Evolutionary conservation across 2,113 vertebrate species (phyloP).

Genomic region (Mirounga angustirostris): DNA sequence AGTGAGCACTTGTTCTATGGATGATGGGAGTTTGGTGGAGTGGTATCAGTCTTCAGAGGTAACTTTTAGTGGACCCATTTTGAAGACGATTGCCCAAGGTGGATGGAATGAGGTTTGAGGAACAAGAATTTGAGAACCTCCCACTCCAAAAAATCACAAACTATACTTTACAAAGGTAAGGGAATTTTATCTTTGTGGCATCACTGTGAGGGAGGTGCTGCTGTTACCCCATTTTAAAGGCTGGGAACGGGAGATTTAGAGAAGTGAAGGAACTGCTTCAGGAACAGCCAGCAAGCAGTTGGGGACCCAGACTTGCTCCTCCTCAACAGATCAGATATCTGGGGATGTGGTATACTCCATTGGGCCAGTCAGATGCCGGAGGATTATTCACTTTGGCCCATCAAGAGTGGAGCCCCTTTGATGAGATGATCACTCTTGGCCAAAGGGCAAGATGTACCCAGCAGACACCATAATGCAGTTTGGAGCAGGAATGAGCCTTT

Average conservation of each 20-base stretch:
- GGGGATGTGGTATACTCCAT: fast-evolving
- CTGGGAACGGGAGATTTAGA: neutral
- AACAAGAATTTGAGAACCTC: neutral
- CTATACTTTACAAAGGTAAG: neutral
- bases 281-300: neutral
- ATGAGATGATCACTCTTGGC: neutral
- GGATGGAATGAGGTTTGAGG: neutral
- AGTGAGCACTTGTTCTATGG: neutral
- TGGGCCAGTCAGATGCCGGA: neutral
- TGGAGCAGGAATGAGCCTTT: neutral
- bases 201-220: neutral
- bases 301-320: neutral
- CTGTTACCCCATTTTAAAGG: neutral
- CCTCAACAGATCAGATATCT: neutral
- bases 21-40: neutral
- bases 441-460: neutral
- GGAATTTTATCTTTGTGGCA: neutral
- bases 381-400: neutral
- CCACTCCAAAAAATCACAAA: neutral
- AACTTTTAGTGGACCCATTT: neutral
- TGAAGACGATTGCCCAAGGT: neutral
- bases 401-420: neutral
- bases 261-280: neutral
- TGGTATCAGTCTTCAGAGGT: neutral
- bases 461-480: no score